Percentiles rank a stretch among this genome's conserved stretches.
Evolutionary conservation across 2,888 invertebrate species (phyloP).

Genomic region (Suillia variegata): DNA sequence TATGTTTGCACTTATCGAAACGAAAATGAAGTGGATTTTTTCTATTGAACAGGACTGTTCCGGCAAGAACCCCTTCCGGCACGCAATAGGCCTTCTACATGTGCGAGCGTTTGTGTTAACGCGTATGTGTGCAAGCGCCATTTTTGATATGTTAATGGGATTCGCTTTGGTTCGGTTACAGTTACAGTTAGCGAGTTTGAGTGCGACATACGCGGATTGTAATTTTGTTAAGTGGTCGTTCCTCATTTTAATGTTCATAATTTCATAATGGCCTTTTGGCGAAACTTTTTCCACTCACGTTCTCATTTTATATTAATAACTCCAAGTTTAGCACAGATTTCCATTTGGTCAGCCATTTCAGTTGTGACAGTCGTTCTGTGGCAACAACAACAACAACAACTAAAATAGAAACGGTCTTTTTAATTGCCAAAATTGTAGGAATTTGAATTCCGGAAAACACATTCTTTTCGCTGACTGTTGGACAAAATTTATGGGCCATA

Average conservation of each 20-base stretch:
- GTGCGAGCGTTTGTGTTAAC: neutral
- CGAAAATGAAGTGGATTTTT: too few species aligned
- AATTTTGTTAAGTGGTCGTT: slow-evolving; percentile 63
- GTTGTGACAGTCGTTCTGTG: neutral
- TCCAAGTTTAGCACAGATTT: neutral
- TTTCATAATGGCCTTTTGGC: slow-evolving; percentile 47
- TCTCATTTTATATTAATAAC: neutral
- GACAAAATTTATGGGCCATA: slow-evolving; percentile 48
- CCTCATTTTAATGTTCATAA: slow-evolving; percentile 60
- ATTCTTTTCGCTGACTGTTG: slow-evolving; percentile 31
- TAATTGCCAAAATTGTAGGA: slow-evolving; percentile 13
- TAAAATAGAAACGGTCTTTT: neutral
- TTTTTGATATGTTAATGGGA: slow-evolving; percentile 36
- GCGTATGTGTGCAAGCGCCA: slow-evolving; percentile 18
- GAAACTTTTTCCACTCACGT: neutral
- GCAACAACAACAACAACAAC: neutral
- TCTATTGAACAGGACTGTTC: too few species aligned
- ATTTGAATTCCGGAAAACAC: slow-evolving; percentile 35
- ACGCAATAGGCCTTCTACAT: too few species aligned
- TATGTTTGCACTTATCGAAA: too few species aligned
- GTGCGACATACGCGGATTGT: slow-evolving; percentile 47
- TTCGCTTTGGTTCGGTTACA: too few species aligned
- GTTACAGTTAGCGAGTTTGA: too few species aligned
- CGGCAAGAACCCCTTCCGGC: too few species aligned
- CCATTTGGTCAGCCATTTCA: neutral